Percentiles rank a stretch among this genome's conserved stretches.
phyloP scores from a whole-genome alignment of 2,113 vertebrate genomes.

The Leuciscus idus region DNA sequence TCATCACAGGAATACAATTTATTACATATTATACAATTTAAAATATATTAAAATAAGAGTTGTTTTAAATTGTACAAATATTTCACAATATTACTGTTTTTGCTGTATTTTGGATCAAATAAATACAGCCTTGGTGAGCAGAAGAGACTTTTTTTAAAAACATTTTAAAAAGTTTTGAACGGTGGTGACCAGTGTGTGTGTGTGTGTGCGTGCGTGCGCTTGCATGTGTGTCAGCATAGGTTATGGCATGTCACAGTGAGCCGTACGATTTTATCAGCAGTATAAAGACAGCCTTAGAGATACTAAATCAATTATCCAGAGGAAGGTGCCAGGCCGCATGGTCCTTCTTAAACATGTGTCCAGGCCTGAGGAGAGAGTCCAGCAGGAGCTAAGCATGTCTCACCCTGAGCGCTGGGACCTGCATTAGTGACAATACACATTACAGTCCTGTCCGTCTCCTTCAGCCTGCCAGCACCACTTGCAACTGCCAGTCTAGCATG shows the following conservation, averaged over 20 bases:
- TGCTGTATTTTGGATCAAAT: too few relatives aligned
- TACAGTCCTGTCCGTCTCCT: slow-evolving; percentile 70
- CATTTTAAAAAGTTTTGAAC: too few relatives aligned
- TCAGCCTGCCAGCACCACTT: slow-evolving; percentile 55
- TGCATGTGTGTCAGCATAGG: neutral
- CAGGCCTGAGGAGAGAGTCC: slow-evolving; percentile 48
- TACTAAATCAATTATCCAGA: slow-evolving; percentile 34
- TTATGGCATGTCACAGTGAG: slow-evolving; percentile 30
- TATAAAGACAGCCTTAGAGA: slow-evolving; percentile 20
- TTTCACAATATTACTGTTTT: too few relatives aligned
- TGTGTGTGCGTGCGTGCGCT: too few relatives aligned
- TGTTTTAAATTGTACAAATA: too few relatives aligned
- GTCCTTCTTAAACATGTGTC: slow-evolving; percentile 48
- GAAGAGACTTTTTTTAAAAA: too few relatives aligned
- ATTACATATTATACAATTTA: too few relatives aligned
- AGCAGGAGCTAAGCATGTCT: slow-evolving; percentile 50
- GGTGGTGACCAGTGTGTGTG: too few relatives aligned
- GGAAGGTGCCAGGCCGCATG: slow-evolving; percentile 20
- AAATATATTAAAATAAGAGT: too few relatives aligned
- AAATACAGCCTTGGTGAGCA: too few relatives aligned
- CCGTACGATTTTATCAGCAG: slow-evolving; percentile 24
- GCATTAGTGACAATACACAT: slow-evolving; percentile 77
- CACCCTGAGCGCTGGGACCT: slow-evolving; percentile 66
- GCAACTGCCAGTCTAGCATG: slow-evolving; percentile 46
- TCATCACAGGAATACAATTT: too few relatives aligned